Conservation (phyloP, 2,797 vertebrate species). For the Bufotes viridis region DNA sequence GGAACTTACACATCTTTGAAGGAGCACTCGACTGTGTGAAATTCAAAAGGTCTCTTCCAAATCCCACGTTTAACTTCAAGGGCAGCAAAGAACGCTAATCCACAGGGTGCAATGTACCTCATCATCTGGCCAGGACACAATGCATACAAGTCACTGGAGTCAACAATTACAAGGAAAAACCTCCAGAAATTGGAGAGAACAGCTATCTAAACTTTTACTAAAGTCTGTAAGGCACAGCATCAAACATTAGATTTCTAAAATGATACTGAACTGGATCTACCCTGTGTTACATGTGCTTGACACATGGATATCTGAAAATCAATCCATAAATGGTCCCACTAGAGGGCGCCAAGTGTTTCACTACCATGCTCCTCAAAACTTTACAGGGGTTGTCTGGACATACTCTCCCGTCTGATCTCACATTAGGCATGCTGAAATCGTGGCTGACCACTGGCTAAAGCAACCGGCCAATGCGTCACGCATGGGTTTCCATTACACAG, state of each 20-base stretch:
- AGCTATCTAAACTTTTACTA: neutral
- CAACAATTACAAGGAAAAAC: neutral
- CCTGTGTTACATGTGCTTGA: neutral
- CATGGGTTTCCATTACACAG: too few relatives aligned
- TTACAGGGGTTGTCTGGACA: neutral
- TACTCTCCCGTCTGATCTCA: too few relatives aligned
- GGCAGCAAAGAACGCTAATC: slow-evolving; percentile 46
- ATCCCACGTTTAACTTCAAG: slow-evolving; percentile 40
- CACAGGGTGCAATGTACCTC: slow-evolving; percentile 55
- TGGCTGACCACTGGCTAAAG: too few relatives aligned
- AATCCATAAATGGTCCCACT: too few relatives aligned
- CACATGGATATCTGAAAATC: neutral
- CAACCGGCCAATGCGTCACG: too few relatives aligned
- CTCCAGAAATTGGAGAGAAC: neutral
- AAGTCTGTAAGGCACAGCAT: neutral
- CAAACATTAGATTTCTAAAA: neutral
- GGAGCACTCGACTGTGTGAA: slow-evolving; percentile 41
- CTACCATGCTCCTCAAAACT: neutral
- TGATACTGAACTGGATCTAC: neutral
- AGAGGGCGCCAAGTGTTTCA: neutral
- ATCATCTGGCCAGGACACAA: slow-evolving; percentile 60
- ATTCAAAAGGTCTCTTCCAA: slow-evolving; percentile 41
- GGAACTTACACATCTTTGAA: slow-evolving; percentile 51
- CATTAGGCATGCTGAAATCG: too few relatives aligned
- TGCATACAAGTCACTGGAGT: slow-evolving; percentile 40